phyloP scores from a whole-genome alignment of 2,888 invertebrate species.

The Xestia xanthographa region DNA sequence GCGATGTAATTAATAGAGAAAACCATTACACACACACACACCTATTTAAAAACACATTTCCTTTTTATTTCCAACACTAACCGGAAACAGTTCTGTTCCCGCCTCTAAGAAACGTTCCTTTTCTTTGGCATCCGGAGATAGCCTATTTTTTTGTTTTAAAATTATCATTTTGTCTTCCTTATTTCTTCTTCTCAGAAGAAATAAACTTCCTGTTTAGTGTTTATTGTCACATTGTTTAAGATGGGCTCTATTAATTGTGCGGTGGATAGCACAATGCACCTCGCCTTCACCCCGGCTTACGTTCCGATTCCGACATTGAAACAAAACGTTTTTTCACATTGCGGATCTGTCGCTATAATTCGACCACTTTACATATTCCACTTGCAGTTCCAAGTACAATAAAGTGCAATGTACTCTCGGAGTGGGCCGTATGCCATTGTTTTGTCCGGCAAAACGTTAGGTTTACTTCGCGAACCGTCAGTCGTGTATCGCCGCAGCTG shows the following conservation, averaged over 20 bases:
- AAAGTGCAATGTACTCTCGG: constrained; percentile 70
- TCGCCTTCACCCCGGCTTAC: constrained; percentile 71
- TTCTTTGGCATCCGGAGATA: constrained; percentile 3
- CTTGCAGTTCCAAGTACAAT: constrained; percentile 63
- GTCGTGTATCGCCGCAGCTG: constrained; percentile 81
- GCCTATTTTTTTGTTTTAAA: constrained; percentile 21
- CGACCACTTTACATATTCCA: constrained; percentile 69
- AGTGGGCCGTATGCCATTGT: constrained; percentile 80
- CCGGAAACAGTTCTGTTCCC: constrained; percentile 9
- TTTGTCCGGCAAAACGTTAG: constrained; percentile 83
- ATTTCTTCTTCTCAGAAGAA: constrained; percentile 54
- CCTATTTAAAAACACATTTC: rapidly evolving
- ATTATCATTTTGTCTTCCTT: constrained; percentile 31
- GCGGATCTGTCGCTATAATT: constrained; percentile 62
- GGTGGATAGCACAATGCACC: constrained; percentile 65
- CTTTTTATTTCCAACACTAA: constrained; percentile 2
- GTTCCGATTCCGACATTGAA: constrained; percentile 76
- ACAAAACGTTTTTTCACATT: constrained; percentile 66
- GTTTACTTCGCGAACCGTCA: constrained; percentile 78
- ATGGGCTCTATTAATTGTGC: constrained; percentile 47
- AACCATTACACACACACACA: background rate
- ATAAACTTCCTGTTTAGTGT: constrained; percentile 57
- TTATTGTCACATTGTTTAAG: constrained; percentile 58
- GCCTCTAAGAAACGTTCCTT: constrained; percentile 24
- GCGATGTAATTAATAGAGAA: background rate